Evolutionary conservation across 2,888 invertebrate genomes (phyloP).

Genomic region (Slavum lentiscoides): DNA sequence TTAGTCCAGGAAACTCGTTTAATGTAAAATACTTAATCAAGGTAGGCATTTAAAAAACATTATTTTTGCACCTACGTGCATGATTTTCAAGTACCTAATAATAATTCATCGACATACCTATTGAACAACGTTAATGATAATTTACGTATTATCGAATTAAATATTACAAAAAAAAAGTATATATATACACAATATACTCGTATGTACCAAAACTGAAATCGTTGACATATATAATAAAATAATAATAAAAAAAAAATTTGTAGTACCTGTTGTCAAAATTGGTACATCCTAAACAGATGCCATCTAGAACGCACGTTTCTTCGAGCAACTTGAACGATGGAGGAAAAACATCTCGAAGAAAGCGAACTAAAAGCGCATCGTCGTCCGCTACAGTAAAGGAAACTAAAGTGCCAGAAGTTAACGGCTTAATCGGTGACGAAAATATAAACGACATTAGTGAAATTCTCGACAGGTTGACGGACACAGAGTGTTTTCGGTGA

Average conservation of each 20-base stretch:
- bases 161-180: too few relatives aligned
- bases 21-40: conserved; percentile 35
- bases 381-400: neutral
- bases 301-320: neutral
- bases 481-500: conserved; percentile 9
- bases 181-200: too few relatives aligned
- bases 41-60: conserved; percentile 10
- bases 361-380: neutral
- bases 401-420: neutral
- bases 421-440: neutral
- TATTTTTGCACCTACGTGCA: too few relatives aligned
- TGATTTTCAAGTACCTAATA: too few relatives aligned
- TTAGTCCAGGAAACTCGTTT: conserved; percentile 25
- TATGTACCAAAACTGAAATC: too few relatives aligned
- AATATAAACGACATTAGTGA: neutral
- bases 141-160: too few relatives aligned
- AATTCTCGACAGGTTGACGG: conserved; percentile 14
- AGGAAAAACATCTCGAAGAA: neutral
- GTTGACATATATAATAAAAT: too few relatives aligned
- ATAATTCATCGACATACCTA: too few relatives aligned
- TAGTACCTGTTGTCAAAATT: conserved; percentile 8
- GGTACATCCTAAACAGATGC: neutral
- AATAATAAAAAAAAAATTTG: neutral
- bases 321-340: neutral
- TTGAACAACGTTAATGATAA: too few relatives aligned